Evolutionary conservation across 2,888 invertebrate species (phyloP).

Genomic region (Globia sparganii): DNA sequence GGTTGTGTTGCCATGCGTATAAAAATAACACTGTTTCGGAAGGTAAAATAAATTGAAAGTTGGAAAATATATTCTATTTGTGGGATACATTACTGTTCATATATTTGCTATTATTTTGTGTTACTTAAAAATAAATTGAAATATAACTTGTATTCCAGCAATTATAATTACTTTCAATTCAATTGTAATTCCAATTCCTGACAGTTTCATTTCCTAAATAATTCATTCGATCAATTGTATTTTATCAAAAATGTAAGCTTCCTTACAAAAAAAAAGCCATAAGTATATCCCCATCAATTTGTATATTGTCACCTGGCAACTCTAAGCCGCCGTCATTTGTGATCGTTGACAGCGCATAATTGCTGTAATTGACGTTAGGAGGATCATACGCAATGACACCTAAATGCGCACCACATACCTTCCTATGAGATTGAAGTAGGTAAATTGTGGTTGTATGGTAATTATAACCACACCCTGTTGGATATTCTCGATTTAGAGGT

Average conservation of each 20-base stretch:
- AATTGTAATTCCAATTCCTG: background rate
- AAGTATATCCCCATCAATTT: background rate
- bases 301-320: conserved; percentile 43
- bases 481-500: background rate
- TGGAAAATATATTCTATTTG: background rate
- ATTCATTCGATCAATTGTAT: background rate
- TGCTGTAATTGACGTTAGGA: conserved; percentile 65
- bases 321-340: conserved; percentile 47
- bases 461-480: conserved; percentile 8
- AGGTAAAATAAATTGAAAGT: background rate
- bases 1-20: conserved; percentile 38
- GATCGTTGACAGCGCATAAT: conserved; percentile 55
- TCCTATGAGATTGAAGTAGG: conserved; percentile 1
- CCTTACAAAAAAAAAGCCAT: conserved; percentile 11
- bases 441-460: background rate
- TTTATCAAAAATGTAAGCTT: background rate
- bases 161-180: background rate
- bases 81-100: background rate
- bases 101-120: background rate
- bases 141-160: background rate
- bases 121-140: no score
- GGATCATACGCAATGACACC: conserved; percentile 44
- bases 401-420: conserved; percentile 18
- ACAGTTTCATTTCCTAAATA: background rate
- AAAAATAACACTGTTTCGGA: conserved; percentile 3